A percentile compares a stretch with the other conserved stretches of the same genome.
phyloP scores from a whole-genome alignment of 2,113 vertebrate genomes.

The Cinclus cinclus region DNA sequence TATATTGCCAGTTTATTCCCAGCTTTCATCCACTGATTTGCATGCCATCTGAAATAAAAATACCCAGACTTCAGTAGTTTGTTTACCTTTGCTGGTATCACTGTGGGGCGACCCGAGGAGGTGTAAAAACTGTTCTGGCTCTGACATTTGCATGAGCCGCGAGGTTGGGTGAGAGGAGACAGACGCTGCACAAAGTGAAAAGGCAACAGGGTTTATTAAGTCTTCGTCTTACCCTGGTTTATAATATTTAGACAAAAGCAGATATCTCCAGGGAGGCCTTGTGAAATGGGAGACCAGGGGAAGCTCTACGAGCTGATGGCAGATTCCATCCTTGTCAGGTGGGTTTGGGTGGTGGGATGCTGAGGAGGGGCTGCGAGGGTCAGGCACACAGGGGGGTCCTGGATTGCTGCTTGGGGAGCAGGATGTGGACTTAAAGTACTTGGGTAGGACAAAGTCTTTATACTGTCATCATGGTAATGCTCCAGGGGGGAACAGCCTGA shows the following conservation, averaged over 20 bases:
- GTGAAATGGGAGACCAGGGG: not conserved
- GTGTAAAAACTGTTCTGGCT: slow-evolving; percentile 28
- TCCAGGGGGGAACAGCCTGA: not conserved
- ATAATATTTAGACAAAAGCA: slow-evolving; percentile 44
- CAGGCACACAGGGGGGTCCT: not conserved
- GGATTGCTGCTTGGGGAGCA: not conserved
- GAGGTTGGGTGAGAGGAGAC: slow-evolving; percentile 44
- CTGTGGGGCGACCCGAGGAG: not conserved
- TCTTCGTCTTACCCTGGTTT: not conserved
- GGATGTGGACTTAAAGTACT: not conserved
- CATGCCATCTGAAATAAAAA: slow-evolving; percentile 47
- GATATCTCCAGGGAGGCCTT: slow-evolving; percentile 25
- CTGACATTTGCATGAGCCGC: not conserved
- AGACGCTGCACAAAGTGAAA: not conserved
- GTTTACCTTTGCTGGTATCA: slow-evolving; percentile 48
- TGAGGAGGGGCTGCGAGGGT: not conserved
- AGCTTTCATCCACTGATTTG: slow-evolving; percentile 42
- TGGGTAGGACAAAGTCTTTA: not conserved
- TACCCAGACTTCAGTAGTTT: slow-evolving; percentile 40
- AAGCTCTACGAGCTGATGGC: not conserved
- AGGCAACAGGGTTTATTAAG: slow-evolving; percentile 46
- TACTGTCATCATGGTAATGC: not conserved
- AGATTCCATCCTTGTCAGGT: not conserved
- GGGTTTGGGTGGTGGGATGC: not conserved
- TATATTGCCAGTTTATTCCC: slow-evolving; percentile 29